These are phyloP conservation scores for Acheta domesticus DNA, from an alignment of 2,888 invertebrate species.

Conservation along the genomic window DNA sequence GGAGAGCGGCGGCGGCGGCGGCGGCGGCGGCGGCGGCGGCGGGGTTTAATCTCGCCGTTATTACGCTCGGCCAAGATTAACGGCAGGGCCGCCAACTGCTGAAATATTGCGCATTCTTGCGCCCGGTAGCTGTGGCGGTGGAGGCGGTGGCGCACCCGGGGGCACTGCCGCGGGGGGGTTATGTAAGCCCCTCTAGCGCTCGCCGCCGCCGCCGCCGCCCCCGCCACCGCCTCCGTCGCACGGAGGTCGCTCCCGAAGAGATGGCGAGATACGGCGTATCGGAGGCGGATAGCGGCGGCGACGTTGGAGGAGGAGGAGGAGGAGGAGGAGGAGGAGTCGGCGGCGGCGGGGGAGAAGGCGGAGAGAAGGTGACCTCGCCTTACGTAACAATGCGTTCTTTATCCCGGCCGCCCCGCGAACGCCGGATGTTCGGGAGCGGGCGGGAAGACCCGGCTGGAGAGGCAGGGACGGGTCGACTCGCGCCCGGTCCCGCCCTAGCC, in stretches of 20 bases:
- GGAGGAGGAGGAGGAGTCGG: background rate
- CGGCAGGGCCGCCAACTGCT: background rate
- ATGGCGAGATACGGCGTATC: background rate
- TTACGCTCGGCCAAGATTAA: conserved; percentile 18
- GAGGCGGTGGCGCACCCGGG: background rate
- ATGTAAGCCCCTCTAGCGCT: background rate
- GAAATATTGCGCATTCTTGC: conserved; percentile 18
- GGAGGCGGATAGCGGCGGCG: background rate
- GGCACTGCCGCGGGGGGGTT: background rate
- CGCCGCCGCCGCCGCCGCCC: background rate
- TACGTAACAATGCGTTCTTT: conserved; percentile 10
- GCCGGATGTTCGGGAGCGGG: background rate
- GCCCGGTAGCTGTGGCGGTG: background rate
- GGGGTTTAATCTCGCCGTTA: conserved; percentile 9
- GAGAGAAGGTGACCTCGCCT: conserved; percentile 1
- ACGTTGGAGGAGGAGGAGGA: background rate
- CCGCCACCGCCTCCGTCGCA: background rate
- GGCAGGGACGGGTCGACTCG: background rate
- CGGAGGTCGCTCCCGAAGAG: background rate
- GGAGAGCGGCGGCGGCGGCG: background rate
- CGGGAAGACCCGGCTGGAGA: background rate
- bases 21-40: background rate
- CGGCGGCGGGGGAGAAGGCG: background rate
- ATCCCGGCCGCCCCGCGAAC: background rate
- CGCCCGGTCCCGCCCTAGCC: background rate